Evolutionary conservation across 1,140 invertebrate species (phyloP).

Genomic region (Grapholita molesta): DNA sequence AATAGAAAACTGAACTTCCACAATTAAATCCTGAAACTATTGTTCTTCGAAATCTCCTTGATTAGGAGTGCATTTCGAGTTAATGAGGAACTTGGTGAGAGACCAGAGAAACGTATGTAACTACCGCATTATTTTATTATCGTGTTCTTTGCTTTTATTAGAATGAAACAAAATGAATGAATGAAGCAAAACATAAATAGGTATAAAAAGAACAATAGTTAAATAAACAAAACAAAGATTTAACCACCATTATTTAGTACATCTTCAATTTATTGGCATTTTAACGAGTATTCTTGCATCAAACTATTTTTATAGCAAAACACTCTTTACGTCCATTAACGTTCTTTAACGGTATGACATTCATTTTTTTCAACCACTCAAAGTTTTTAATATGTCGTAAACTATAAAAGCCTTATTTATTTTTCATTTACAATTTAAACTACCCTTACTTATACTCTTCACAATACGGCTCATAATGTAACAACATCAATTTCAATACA

Average conservation of each 20-base stretch:
- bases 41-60: not conserved
- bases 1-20: constrained; percentile 24
- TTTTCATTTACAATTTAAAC: not conserved
- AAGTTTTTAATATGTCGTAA: constrained; percentile 58
- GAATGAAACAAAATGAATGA: too few species aligned
- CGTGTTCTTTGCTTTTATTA: too few species aligned
- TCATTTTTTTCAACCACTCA: constrained; percentile 40
- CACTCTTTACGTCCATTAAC: constrained; percentile 13
- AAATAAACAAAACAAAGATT: not conserved
- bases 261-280: not conserved
- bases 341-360: constrained; percentile 28
- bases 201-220: not conserved
- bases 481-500: constrained; percentile 14
- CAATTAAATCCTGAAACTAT: constrained; percentile 2
- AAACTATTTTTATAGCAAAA: constrained; percentile 7
- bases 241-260: not conserved
- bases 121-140: too few species aligned
- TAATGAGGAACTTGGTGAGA: not conserved
- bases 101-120: constrained; percentile 4
- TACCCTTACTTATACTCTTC: constrained; percentile 8
- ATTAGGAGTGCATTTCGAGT: not conserved
- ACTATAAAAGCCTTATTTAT: constrained; percentile 33
- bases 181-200: too few species aligned
- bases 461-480: constrained; percentile 33
- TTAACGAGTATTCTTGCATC: not conserved